Conservation (phyloP, 2,888 invertebrate genomes). For the Pseudococcus jackbeardsleyi region DNA sequence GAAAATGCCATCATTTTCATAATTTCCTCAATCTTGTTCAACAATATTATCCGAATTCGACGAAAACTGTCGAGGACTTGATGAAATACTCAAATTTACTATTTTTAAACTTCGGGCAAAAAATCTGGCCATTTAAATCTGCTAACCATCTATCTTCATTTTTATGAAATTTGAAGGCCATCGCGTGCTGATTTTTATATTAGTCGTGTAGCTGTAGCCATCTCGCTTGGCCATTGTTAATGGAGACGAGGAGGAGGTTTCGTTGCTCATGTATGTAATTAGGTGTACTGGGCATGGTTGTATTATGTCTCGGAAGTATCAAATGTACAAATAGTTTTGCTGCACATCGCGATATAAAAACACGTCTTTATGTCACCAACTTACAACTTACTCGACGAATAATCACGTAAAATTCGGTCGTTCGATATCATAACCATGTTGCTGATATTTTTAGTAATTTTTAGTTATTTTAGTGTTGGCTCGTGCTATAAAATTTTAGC, state of each 20-base stretch:
- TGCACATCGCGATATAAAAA: background rate
- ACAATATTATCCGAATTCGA: no score
- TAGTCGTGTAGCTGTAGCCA: background rate
- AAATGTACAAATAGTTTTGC: background rate
- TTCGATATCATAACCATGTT: background rate
- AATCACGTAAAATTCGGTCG: background rate
- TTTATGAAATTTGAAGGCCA: background rate
- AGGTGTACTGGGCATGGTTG: background rate
- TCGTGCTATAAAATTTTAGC: constrained; percentile 59
- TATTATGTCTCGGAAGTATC: background rate
- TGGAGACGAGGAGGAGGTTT: background rate
- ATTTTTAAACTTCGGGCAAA: no score
- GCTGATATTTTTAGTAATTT: background rate
- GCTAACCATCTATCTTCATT: background rate
- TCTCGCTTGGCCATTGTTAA: background rate
- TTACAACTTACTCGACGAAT: no score
- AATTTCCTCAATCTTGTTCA: no score
- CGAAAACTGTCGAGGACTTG: no score
- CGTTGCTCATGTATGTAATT: background rate
- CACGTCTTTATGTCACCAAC: no score
- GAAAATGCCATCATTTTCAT: no score
- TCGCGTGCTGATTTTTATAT: background rate
- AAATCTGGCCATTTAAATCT: no score
- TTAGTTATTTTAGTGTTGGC: background rate
- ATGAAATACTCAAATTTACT: no score